Evolutionary conservation across 92 coral and sea anemone genomes (phyloP).

Genomic region (Palythoa grandis): DNA sequence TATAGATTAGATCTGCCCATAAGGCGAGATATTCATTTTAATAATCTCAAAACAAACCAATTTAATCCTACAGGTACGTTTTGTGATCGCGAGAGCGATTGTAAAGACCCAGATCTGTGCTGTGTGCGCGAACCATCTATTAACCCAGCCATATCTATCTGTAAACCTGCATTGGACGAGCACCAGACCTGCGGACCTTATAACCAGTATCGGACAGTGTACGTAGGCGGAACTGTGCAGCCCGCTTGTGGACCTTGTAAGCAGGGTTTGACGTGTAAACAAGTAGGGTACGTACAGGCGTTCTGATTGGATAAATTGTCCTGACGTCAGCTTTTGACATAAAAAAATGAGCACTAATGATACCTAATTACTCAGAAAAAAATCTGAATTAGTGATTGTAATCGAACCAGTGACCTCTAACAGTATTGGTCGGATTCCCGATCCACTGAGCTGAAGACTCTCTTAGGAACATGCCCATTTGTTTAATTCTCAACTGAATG

Average conservation of each 20-base stretch:
- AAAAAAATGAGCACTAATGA: neutral
- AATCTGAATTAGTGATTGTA: too few species aligned
- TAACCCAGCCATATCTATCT: conserved; percentile 97
- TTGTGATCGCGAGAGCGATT: conserved; percentile 98
- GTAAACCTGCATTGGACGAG: conserved; percentile 95
- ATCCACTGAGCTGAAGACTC: too few species aligned
- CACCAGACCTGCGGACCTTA: conserved; percentile 98
- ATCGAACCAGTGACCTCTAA: too few species aligned
- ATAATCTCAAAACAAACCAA: neutral
- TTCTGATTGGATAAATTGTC: neutral
- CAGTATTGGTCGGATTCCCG: too few species aligned
- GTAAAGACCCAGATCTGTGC: conserved; percentile 94
- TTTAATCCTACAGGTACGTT: conserved; percentile 74
- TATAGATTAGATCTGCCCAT: too few species aligned
- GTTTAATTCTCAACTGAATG: too few species aligned
- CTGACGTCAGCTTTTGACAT: neutral
- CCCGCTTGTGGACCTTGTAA: conserved; percentile 99
- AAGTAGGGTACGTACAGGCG: conserved; percentile 88
- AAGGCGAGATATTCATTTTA: neutral
- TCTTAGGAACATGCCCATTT: too few species aligned
- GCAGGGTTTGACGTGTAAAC: conserved; percentile 95
- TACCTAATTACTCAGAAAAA: too few species aligned
- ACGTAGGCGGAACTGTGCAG: conserved; percentile 96
- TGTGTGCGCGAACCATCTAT: conserved; percentile 99
- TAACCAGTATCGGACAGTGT: conserved; percentile 95